Evolutionary conservation across 2,888 invertebrate species (phyloP), one percentile per base, ranked within the genome.

Genomic region (Cephus nigrinus): DNA sequence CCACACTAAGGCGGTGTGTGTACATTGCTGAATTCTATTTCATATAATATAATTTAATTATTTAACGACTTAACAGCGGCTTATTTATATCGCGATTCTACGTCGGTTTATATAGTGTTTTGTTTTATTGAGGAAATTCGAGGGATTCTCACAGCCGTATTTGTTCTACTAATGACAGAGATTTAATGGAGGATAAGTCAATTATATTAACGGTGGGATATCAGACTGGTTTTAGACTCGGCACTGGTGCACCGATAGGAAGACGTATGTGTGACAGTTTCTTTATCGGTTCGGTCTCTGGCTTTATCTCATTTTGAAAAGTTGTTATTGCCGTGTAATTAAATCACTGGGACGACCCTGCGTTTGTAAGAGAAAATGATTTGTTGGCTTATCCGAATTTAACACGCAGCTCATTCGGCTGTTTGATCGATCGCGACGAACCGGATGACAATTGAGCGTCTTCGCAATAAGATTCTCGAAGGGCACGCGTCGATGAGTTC

Each of bases 1-100:
- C 91, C 91, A 91, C 91, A 86, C 88, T 90, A 87, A 91, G 91
- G 91, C 91, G 91, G 91, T 91, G 91, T 91, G 91, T 91, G 91
- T 91, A 91, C 90, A 91, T 90, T 89, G 87, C 86, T 90, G 84
- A 88, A 87, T 90, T 87, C 85, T 88, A 84, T 85, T 81, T 80
- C 11, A 31, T 71, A 32, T 31, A 3, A 23, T 33, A 9, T 31
- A 31, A 30, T 33, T 15, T 55, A 55, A 3, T 71, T 71, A 12
- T 31, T 32, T 71, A 71, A 71, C 4, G 23, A 33, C 23, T 9
- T 55, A 40, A 55, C 23, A 23, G 55, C 23, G 23, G 55, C 23
- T 55, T 9, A 9, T 23, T 9, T 9, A 0, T 55, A 5, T 9
- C 55, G 55, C 23, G 23, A 55, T 55, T 0, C 5, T 23, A 55